A percentile compares a stretch with the other conserved stretches of the same genome.
These are phyloP conservation scores for Lanius ludovicianus DNA, from an alignment of 2,113 vertebrate species.

Conservation along the genomic window DNA sequence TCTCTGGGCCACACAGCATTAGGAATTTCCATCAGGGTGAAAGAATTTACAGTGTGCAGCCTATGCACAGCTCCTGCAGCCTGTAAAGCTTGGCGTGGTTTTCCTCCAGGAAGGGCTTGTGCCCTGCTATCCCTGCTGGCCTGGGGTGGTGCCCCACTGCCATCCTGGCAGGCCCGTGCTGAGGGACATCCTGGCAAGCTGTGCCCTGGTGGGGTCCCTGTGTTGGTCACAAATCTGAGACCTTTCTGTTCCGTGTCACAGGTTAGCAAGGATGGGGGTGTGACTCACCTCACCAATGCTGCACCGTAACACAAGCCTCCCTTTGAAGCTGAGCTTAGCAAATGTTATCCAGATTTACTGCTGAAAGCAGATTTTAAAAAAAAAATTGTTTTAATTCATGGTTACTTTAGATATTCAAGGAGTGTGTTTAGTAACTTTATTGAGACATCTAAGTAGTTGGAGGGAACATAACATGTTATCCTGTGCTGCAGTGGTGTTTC, in stretches of 20 bases:
- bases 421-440: background rate
- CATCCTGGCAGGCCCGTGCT: accelerated
- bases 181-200: accelerated
- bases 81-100: background rate
- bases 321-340: background rate
- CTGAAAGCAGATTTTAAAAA: background rate
- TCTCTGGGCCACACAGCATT: slow-evolving; percentile 63
- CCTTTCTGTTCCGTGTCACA: background rate
- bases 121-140: background rate
- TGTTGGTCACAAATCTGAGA: accelerated
- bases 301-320: accelerated
- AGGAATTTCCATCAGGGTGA: slow-evolving; percentile 65
- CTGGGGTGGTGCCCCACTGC: background rate
- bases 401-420: background rate
- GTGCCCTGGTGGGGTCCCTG: background rate
- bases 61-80: slow-evolving; percentile 2
- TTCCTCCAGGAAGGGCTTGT: background rate
- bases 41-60: slow-evolving; percentile 65
- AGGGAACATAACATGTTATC: background rate
- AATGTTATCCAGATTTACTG: background rate
- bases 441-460: background rate
- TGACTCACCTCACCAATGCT: accelerated
- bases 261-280: background rate
- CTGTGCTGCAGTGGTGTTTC: background rate
- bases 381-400: background rate